phyloP scores from a whole-genome alignment of 2,113 vertebrate genomes.

The Sinocyclocheilus rhinocerous region DNA sequence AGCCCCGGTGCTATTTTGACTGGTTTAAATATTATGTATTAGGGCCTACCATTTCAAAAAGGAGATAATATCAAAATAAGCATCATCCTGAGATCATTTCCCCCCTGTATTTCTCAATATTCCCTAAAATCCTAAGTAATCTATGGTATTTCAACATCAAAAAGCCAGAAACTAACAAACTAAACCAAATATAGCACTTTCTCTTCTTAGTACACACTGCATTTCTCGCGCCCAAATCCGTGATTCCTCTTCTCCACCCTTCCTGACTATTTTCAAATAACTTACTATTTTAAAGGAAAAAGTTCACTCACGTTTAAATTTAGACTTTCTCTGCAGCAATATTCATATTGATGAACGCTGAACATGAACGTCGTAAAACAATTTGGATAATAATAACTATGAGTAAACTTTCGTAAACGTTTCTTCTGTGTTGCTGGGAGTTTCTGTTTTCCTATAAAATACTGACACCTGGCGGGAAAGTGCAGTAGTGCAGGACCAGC shows the following conservation, averaged over 20 bases:
- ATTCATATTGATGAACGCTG: background rate
- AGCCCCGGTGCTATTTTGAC: background rate
- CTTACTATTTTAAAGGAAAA: background rate
- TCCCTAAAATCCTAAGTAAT: background rate
- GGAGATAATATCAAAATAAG: background rate
- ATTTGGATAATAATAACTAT: background rate
- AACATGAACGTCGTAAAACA: too few relatives aligned
- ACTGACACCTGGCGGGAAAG: background rate
- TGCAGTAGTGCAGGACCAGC: background rate
- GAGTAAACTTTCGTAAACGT: background rate
- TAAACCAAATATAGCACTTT: constrained; percentile 9
- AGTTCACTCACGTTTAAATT: background rate
- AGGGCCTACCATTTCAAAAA: background rate
- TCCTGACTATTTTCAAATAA: background rate
- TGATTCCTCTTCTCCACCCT: constrained; percentile 17
- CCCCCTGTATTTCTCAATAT: background rate
- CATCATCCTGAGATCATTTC: background rate
- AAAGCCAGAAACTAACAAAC: background rate
- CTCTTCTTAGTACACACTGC: background rate
- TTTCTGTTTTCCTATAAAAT: background rate
- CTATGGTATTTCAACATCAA: too few relatives aligned
- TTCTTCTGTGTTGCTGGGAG: background rate
- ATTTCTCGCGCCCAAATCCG: constrained; percentile 24
- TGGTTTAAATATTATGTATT: background rate
- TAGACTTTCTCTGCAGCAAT: background rate